Base-by-base conservation (phyloP, 2,797 vertebrate genomes). In the Florisuga fusca region DNA sequence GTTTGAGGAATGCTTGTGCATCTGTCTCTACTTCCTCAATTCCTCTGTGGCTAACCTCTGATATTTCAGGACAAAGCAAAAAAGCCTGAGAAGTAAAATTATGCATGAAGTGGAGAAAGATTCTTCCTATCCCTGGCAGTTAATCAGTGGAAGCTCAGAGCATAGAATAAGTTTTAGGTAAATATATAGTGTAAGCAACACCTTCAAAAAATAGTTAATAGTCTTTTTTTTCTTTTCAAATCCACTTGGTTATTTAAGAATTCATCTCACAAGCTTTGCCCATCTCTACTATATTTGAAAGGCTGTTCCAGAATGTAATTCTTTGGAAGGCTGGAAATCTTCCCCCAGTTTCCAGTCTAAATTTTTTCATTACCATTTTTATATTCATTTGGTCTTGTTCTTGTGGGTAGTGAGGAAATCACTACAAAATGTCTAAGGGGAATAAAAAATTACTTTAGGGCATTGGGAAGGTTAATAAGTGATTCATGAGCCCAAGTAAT, bases 321-420 rank as follows among this genome's bases (percentile, higher is more conserved):
- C 57, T 90, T 95, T 69, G 0, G 0, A 51, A 46, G 15, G 43
- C 20, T 83, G 61, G 78, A 94, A 93, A 85, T 41, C 48, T 77
- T 95, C 43, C n/a, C 23, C 33, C 54, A 78, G 0, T 91, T 91
- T 93, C 66, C 68, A 91, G 68, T 83, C 54, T 61, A 91, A 92
- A 95, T 96, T 95, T 95, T 94, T 94, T 96, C 93, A 89, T 87
- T 66, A 58, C 73, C 68, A 92, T 68, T 50, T 92, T 91, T 77
- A 74, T 92, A 89, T 68, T 84, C 33, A 87, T 87, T 91, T 89
- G 68, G 81, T 96, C 54, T 78, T 94, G 66, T 87, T 94, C 55
- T 73, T 41, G 38, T 41, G 38, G 38, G 38, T 41, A 41, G 38
- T 41, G 38, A 41, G 38, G 38, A 41, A 41, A 41, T 41, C 38